Base-by-base conservation (phyloP, 2,113 vertebrate species). In the Typhlomys cinereus region DNA sequence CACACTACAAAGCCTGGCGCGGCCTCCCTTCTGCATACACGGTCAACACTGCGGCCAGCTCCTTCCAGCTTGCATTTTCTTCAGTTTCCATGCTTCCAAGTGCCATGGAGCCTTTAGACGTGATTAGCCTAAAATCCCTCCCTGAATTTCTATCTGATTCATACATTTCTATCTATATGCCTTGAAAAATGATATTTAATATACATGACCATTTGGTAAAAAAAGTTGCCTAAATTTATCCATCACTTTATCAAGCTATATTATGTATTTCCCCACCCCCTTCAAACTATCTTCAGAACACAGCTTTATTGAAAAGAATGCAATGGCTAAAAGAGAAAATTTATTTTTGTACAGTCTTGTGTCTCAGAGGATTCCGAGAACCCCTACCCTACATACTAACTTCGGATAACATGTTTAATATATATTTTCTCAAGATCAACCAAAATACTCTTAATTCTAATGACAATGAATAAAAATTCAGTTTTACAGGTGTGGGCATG, bases 361-460 rank as follows among this genome's bases (percentile, higher is more conserved):
- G 20, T 29, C 57, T 79, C 54, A 34, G 4, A 41, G 46, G 48
- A 89, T 81, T 10, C 36, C 50, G 23, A 75, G 62, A n/a, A 85
- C 7, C 50, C 1, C 21, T 17, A 15, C 34, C 39, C 34, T 12
- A 39, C 15, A 23, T 1, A 39, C 10, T 50, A 62, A 46, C 66
- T 80, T 67, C 31, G 44, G 36, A 76, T 66, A 50, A 8, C 5
- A 57, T 14, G 31, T 86, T 88, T 79, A 78, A 92, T 52, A 64
- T 2, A 31, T 46, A 66, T 10, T 21, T 81, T 21, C 18, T 64
- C 7, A 69, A 54, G 29, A 74, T 1, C 46, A 50, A 78, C 0
- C 6, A 66, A 95, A 90, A 90, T 34, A 92, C 9, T 75, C 57
- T 85, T 46, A 59, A 52, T 66, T 78, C 15, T 82, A 93, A 57